Evolutionary conservation across 64 coral and sea anemone genomes (phyloP).

Genomic region (Montipora capricornis): DNA sequence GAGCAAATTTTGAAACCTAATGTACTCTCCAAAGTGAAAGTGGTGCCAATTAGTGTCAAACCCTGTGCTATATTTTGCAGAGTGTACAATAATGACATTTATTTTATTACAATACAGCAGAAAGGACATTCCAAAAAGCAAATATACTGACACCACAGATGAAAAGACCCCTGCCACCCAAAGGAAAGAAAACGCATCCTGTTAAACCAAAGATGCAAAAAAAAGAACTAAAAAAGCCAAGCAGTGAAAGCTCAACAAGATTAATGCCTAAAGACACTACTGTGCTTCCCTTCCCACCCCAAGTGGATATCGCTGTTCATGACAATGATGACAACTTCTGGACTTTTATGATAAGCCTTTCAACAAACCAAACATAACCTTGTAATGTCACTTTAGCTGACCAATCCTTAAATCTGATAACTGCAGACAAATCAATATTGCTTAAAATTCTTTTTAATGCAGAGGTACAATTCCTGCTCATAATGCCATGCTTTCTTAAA

Average conservation of each 20-base stretch:
- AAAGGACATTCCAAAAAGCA: constrained; percentile 60
- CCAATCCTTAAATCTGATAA: no score
- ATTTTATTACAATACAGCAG: constrained; percentile 40
- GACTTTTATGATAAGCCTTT: constrained; percentile 92
- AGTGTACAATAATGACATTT: background rate
- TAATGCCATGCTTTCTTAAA: no score
- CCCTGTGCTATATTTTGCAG: background rate
- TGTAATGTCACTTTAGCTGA: no score
- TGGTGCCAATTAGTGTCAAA: background rate
- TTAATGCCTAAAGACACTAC: constrained; percentile 8
- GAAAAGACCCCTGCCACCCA: background rate
- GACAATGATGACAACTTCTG: constrained; percentile 85
- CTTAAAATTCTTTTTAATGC: no score
- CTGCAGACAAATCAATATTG: no score
- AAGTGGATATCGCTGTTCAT: constrained; percentile 48
- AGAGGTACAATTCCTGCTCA: no score
- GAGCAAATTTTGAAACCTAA: no score
- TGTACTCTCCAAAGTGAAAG: no score
- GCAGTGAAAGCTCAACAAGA: constrained; percentile 49
- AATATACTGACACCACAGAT: constrained; percentile 33
- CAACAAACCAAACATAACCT: constrained; percentile 65
- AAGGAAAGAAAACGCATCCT: constrained; percentile 47
- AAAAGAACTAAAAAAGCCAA: constrained; percentile 49
- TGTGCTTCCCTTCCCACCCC: background rate
- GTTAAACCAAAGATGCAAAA: constrained; percentile 74